phyloP scores from a whole-genome alignment of 2,113 vertebrate genomes.

The Platanista minor region DNA sequence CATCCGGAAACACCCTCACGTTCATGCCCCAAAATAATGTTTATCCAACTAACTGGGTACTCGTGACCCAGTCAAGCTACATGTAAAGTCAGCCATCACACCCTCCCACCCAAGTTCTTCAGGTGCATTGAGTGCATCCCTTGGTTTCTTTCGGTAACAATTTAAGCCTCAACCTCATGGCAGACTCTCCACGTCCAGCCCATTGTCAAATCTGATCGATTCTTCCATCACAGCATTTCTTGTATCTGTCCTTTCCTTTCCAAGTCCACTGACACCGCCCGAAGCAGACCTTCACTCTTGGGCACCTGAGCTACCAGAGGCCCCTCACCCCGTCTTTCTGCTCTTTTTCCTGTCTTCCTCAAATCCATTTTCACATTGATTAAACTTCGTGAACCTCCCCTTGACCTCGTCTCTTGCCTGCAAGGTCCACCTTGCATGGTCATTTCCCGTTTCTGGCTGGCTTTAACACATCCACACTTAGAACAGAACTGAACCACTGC shows the following conservation, averaged over 20 bases:
- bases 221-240: background rate
- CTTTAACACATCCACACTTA: background rate
- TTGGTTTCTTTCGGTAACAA: background rate
- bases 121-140: background rate
- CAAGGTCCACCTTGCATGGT: background rate
- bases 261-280: background rate
- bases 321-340: background rate
- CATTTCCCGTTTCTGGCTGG: background rate
- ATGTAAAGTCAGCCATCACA: background rate
- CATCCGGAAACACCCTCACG: background rate
- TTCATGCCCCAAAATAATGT: background rate
- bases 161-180: background rate
- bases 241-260: background rate
- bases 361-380: background rate
- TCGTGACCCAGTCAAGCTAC: background rate
- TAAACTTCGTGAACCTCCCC: background rate
- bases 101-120: background rate
- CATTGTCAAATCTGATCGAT: background rate
- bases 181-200: background rate
- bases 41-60: background rate
- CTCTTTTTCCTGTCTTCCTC: background rate
- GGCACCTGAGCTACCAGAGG: background rate
- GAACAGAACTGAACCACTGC: background rate
- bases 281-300: background rate
- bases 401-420: background rate